These are phyloP conservation scores for Apeltes quadracus DNA, from an alignment of 2,113 vertebrate species.

Conservation along the genomic window DNA sequence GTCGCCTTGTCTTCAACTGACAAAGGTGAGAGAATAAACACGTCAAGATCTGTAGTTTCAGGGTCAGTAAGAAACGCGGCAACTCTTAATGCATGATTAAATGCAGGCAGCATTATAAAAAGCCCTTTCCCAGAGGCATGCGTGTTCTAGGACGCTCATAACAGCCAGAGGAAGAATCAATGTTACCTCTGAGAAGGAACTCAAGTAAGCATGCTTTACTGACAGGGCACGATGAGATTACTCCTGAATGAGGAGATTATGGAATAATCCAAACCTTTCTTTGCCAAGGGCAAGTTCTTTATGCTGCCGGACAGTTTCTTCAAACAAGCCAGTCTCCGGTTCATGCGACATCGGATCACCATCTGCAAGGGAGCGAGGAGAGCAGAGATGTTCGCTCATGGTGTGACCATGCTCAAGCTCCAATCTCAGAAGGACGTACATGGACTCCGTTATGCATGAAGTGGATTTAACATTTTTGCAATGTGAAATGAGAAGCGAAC, in stretches of 20 bases:
- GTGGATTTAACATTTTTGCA: neutral
- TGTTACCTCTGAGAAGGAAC: slow-evolving; percentile 36
- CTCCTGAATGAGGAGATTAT: slow-evolving; percentile 26
- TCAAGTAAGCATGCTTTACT: slow-evolving; percentile 38
- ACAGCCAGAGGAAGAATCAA: slow-evolving; percentile 13
- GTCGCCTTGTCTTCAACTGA: slow-evolving; percentile 48
- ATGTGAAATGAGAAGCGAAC: too few species aligned
- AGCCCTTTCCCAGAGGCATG: slow-evolving; percentile 7
- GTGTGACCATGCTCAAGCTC: neutral
- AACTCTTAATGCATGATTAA: slow-evolving; percentile 2
- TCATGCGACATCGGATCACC: slow-evolving; percentile 80
- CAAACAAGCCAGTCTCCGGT: slow-evolving; percentile 76
- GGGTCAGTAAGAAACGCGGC: slow-evolving; percentile 7
- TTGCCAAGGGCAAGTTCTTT: slow-evolving; percentile 9
- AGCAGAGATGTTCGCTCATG: neutral
- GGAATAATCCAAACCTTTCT: slow-evolving; percentile 53
- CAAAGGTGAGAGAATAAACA: neutral
- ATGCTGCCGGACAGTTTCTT: slow-evolving; percentile 60
- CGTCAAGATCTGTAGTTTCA: neutral
- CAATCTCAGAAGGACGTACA: neutral
- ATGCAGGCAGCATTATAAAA: slow-evolving; percentile 4
- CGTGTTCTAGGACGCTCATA: slow-evolving; percentile 24
- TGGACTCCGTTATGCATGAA: neutral
- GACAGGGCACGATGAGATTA: slow-evolving; percentile 28
- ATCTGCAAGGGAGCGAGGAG: slow-evolving; percentile 70